A percentile compares a stretch with the other conserved stretches of the same genome.
Conservation (phyloP, 2,888 invertebrate genomes). For the Leptopterna dolabrata region DNA sequence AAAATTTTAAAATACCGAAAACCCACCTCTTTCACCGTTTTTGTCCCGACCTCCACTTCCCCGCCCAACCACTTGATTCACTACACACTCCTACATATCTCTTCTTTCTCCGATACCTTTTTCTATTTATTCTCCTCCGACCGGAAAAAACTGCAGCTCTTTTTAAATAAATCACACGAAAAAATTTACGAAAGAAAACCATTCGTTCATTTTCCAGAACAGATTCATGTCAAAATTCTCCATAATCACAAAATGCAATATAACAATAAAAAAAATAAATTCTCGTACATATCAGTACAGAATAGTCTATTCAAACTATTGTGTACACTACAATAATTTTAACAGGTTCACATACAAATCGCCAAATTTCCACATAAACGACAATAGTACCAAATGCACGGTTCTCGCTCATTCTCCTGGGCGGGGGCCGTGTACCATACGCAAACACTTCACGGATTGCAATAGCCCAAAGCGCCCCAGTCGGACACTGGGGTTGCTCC, state of each 20-base stretch:
- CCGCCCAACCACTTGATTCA: background rate
- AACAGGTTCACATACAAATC: conserved; percentile 52
- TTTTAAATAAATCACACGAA: conserved; percentile 7
- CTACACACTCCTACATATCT: background rate
- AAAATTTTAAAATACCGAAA: conserved; percentile 6
- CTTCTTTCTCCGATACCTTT: background rate
- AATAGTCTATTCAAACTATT: conserved; percentile 63
- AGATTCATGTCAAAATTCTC: conserved; percentile 54
- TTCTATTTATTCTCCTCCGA: conserved; percentile 24
- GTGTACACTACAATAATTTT: conserved; percentile 57
- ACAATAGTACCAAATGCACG: conserved; percentile 61
- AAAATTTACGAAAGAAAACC: conserved; percentile 41
- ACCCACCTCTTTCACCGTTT: conserved; percentile 3
- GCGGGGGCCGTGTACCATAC: conserved; percentile 61
- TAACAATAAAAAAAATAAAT: conserved; percentile 50
- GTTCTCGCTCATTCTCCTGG: conserved; percentile 30
- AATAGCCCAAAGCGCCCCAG: conserved; percentile 62
- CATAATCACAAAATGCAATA: conserved; percentile 46
- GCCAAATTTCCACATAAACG: conserved; percentile 62
- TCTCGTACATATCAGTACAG: conserved; percentile 61
- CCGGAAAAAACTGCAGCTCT: conserved; percentile 52
- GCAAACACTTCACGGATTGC: conserved; percentile 62
- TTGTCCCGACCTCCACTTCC: background rate
- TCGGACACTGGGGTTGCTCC: conserved; percentile 61
- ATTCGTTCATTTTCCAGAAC: conserved; percentile 40